Base-by-base conservation (phyloP, 2,797 vertebrate species). In the Aplochiton taeniatus region DNA sequence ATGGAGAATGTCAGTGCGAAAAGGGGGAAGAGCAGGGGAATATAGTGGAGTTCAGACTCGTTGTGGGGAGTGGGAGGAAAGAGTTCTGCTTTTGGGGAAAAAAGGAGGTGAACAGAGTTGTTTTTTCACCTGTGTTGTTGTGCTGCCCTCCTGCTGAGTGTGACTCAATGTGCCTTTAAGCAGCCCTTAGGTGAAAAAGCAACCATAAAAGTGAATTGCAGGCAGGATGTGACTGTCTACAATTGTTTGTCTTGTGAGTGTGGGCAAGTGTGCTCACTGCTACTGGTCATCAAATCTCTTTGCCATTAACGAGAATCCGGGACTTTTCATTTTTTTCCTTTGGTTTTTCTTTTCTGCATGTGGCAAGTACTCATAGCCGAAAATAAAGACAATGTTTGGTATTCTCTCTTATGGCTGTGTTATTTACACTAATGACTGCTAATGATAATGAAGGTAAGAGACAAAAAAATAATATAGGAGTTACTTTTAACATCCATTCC, bases 151-250 rank as follows among this genome's bases (percentile, higher is more conserved):
- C 64, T 75, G 70, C 72, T 83, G 79, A 82, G 73, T 75, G 68
- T 67, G 70, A 83, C 54, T 85, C 72, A 74, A 72, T 70, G 66
- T 64, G 73, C 67, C 73, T 8, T 8, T 49, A 77, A 63, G 43
- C 11, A 9, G 10, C 48, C 72, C 80, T 78, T 83, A 87, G 87
- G 85, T 88, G 85, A 72, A 85, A 89, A 84, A 85, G 81, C 85
- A 83, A 80, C 55, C 77, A 56, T 83, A 87, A 87, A 81, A 89
- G 59, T 48, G 60, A 61, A 56, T 58, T 72, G 74, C 75, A 75
- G 82, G 77, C 83, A 86, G 77, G 77, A 84, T 79, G 80, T 72
- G 64, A 83, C 61, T 76, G 2, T 57, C 52, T 79, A 80, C 75
- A 61, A 71, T 49, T 58, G 56, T 63, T 14, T 69, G 17, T 59